Conservation (phyloP, 2,888 invertebrate species). For the Suillia variegata region DNA sequence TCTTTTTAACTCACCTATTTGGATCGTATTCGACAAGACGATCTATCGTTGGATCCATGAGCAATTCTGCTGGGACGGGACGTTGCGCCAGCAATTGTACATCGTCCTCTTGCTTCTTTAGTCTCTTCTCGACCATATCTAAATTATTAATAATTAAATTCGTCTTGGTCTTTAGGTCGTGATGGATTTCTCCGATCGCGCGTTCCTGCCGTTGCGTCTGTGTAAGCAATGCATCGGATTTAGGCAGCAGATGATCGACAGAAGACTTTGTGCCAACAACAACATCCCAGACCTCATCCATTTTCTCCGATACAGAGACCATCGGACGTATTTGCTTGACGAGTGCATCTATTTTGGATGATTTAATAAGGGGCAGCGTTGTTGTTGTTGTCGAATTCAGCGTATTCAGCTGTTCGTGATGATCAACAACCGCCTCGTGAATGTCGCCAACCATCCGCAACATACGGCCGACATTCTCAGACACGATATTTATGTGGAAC, state of each 20-base stretch:
- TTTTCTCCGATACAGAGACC: conserved; percentile 84
- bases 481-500: conserved; percentile 82
- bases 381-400: conserved; percentile 67
- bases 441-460: conserved; percentile 80
- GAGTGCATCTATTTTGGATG: conserved; percentile 79
- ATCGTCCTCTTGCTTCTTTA: conserved; percentile 85
- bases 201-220: conserved; percentile 87
- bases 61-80: conserved; percentile 75
- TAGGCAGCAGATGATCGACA: conserved; percentile 83
- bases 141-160: conserved; percentile 87
- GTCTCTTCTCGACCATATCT: conserved; percentile 81
- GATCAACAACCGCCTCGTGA: conserved; percentile 82
- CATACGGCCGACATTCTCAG: conserved; percentile 80
- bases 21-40: conserved; percentile 79
- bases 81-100: conserved; percentile 78
- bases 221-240: conserved; percentile 82
- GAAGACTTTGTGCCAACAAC: conserved; percentile 88
- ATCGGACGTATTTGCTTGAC: conserved; percentile 84
- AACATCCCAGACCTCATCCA: conserved; percentile 91
- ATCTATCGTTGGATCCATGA: conserved; percentile 79
- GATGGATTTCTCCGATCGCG: conserved; percentile 85
- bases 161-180: conserved; percentile 79
- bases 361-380: conserved; percentile 65
- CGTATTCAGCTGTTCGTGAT: conserved; percentile 64
- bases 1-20: conserved; percentile 68